Evolutionary conservation across 2,888 invertebrate genomes (phyloP), one percentile per base, ranked within the genome.

Genomic region (Chrysolina haemoptera): DNA sequence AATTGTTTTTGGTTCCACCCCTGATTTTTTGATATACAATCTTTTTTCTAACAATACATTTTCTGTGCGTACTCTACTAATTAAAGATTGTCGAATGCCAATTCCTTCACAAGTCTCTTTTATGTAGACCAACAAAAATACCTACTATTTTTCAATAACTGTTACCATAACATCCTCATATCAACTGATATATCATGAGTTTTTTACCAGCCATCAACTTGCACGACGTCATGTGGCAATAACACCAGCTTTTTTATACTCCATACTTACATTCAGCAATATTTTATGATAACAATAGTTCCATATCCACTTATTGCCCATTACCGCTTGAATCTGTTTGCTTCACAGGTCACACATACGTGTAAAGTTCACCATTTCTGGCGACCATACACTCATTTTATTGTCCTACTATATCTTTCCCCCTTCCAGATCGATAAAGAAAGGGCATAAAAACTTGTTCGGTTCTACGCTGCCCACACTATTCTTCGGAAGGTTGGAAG

Each of bases 321-420:
- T 66, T 70, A 50, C 65, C 62, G 69, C 43, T 62, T 66, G 65
- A 62, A 68, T 69, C 73, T 76, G 68, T 69, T 79, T 78, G 72
- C 71, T 76, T 79, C 75, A 71, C 79, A 73, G 76, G 78, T 79
- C 80, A 78, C 79, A 80, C 75, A 72, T 67, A 69, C 75, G 78
- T 75, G 79, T 80, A 80, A 81, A 81, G 78, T 80, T 81, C 76
- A 70, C 77, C 74, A 72, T 72, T 64, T 74, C 62, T 65, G 70
- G 68, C 74, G 64, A 66, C 77, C 70, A 68, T 74, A 74, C 72
- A 68, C 68, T 70, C 74, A 74, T 76, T 76, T 76, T 76, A 76
- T 74, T 70, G 65, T n/a, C 68, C 76, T 48, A 68, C 20, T 70
- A 66, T 66, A 65, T 71, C 73, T 73, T 62, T 67, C 48, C 68